Conservation (phyloP, 1,140 invertebrate genomes). For the Drosophila hydei region DNA sequence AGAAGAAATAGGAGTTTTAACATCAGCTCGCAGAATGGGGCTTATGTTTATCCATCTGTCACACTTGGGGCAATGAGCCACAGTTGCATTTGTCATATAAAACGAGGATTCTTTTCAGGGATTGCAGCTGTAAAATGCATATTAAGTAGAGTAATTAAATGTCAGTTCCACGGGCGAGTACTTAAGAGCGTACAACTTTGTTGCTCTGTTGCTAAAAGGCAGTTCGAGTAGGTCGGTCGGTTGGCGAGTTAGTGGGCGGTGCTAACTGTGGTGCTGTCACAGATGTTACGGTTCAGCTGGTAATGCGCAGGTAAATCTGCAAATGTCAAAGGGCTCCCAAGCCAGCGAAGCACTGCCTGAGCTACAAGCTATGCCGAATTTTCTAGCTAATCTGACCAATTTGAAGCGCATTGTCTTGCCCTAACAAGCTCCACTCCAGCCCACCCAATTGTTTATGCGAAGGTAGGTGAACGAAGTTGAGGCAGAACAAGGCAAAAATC, state of each 20-base stretch:
- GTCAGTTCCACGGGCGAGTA: slow-evolving; percentile 38
- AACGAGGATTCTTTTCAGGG: slow-evolving; percentile 1
- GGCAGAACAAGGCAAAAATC: slow-evolving; percentile 58
- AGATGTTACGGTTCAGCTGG: slow-evolving; percentile 31
- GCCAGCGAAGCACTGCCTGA: slow-evolving; percentile 38
- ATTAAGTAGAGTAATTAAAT: slow-evolving; percentile 69
- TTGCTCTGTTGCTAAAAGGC: slow-evolving; percentile 29
- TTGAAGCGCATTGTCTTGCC: slow-evolving; percentile 75
- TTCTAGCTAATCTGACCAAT: slow-evolving; percentile 76
- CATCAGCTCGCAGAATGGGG: not conserved
- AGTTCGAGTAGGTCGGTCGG: not conserved
- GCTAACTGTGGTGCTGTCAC: slow-evolving; percentile 16
- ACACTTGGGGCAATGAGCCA: not conserved
- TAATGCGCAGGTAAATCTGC: slow-evolving; percentile 66
- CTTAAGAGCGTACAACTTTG: slow-evolving; percentile 45
- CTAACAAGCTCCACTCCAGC: not conserved
- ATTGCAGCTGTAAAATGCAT: slow-evolving; percentile 34
- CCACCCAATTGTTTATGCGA: slow-evolving; percentile 52
- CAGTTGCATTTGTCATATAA: slow-evolving; percentile 6
- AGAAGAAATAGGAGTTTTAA: not conserved
- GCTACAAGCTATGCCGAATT: slow-evolving; percentile 57
- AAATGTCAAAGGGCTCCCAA: slow-evolving; percentile 64
- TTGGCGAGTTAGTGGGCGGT: not conserved
- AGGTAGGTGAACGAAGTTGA: slow-evolving; percentile 18
- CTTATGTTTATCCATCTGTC: not conserved